Evolutionary conservation across 2,888 invertebrate species (phyloP), one percentile per base, ranked within the genome.

Genomic region (Latrodectus elegans): DNA sequence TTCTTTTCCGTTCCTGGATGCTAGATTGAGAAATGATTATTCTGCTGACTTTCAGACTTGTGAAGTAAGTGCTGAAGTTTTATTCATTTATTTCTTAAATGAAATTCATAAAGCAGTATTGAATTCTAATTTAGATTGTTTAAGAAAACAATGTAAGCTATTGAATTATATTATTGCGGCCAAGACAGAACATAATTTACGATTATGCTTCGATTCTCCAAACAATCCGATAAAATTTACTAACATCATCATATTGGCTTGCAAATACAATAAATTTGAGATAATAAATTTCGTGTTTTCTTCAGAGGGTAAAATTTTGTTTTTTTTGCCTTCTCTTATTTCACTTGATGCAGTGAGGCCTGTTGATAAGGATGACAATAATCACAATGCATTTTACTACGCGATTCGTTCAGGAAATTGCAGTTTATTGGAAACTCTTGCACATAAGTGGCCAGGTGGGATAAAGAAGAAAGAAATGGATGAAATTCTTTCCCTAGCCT

Each of bases 311-410:
- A 17, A 67, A 65, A 64, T 65, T n/a, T 17, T 77, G 17, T 11
- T 1, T 15, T 9, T 70, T 0, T 15, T 77, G 10, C n/a, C 65
- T 10, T 4, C 17, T 65, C 11, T n/a, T 8, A 12, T 51, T 8
- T 10, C 8, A 14, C 10, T 3, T 49, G 4, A 4, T 67, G 17
- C 4, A 26, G n/a, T 38, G 15, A 10, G 8, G 17, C 77, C 68
- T 6, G 65, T 8, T 65, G 77, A 77, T 67, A 38, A 65, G 10
- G 77, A 77, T 67, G 67, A 65, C 15, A 14, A 65, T 0, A 22
- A 65, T 8, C 77, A 77, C 55, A 74, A 74, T 74, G 17, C 74
- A 9, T 74, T 74, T 53, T 74, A 74, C 14, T 74, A 74, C 51
- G 53, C 74, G 4, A 52, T 74, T 9, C 22, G n/a, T n/a, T 74